Percentiles rank a stretch among this genome's conserved stretches.
Conservation (phyloP, 2,888 invertebrate genomes). For the Meiosimyza decipiens region DNA sequence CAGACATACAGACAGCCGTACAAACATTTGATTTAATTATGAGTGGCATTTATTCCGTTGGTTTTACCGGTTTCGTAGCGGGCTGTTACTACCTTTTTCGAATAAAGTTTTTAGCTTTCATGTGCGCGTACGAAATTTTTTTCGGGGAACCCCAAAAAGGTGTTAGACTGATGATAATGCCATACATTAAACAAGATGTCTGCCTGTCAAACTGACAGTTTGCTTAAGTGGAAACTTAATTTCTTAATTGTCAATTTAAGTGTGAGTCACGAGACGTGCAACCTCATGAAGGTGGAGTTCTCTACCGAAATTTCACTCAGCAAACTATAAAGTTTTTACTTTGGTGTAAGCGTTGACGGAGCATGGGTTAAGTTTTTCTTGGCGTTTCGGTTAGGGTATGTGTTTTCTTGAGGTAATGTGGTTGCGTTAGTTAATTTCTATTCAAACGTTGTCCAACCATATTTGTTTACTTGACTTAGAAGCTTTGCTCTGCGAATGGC, state of each 20-base stretch:
- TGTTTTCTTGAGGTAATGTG: not conserved
- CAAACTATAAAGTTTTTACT: slow-evolving; percentile 39
- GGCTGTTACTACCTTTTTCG: slow-evolving; percentile 1
- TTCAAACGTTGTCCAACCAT: slow-evolving; percentile 36
- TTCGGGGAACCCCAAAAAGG: slow-evolving; percentile 48
- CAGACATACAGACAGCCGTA: slow-evolving; percentile 46
- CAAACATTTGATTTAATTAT: slow-evolving; percentile 65
- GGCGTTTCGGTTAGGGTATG: not conserved
- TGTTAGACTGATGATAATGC: slow-evolving; percentile 66
- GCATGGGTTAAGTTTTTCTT: not conserved
- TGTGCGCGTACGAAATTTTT: slow-evolving; percentile 23
- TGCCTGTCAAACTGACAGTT: slow-evolving; percentile 63
- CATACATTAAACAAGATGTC: slow-evolving; percentile 56
- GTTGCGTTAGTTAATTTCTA: slow-evolving; percentile 40
- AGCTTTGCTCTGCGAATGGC: slow-evolving; percentile 3
- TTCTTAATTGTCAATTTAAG: slow-evolving; percentile 64
- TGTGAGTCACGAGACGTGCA: slow-evolving; percentile 41
- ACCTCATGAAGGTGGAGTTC: slow-evolving; percentile 6
- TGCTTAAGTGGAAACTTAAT: slow-evolving; percentile 65
- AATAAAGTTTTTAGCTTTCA: slow-evolving; percentile 12
- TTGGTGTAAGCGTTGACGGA: not conserved
- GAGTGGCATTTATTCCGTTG: slow-evolving; percentile 63
- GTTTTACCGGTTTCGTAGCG: slow-evolving; percentile 14
- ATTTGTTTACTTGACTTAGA: slow-evolving; percentile 2
- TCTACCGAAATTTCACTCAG: slow-evolving; percentile 32